Evolutionary conservation across 2,113 vertebrate genomes (phyloP).

Genomic region (Cololabis saira): DNA sequence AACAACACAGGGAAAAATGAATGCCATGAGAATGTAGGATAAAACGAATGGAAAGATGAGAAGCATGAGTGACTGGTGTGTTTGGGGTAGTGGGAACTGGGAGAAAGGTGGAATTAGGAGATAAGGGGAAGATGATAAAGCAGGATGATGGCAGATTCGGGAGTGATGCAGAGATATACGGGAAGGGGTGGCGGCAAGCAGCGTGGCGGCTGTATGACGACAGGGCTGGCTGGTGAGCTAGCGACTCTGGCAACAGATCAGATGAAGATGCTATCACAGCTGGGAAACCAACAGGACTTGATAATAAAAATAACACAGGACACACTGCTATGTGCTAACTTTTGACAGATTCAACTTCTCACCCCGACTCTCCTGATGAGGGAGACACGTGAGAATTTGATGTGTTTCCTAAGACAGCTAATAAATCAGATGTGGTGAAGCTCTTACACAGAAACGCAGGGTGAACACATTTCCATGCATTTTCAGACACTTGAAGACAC

Average conservation of each 20-base stretch:
- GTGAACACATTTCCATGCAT: constrained; percentile 34
- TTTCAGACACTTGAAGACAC: constrained; percentile 48
- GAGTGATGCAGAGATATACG: constrained; percentile 60
- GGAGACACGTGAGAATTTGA: constrained; percentile 38
- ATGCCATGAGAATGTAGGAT: constrained; percentile 41
- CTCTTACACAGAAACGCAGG: constrained; percentile 38
- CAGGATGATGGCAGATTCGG: constrained; percentile 68
- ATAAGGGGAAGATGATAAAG: constrained; percentile 75
- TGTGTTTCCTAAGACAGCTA: constrained; percentile 47
- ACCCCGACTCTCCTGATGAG: constrained; percentile 52
- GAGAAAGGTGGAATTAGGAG: constrained; percentile 74
- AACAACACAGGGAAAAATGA: constrained; percentile 39
- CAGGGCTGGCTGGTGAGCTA: constrained; percentile 51
- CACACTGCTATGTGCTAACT: constrained; percentile 56
- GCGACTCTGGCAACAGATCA: constrained; percentile 72
- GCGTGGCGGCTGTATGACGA: constrained; percentile 40
- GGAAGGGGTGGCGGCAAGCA: constrained; percentile 51
- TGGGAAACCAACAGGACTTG: constrained; percentile 65
- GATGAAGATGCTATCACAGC: constrained; percentile 78
- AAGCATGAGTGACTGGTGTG: constrained; percentile 60
- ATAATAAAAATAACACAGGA: constrained; percentile 74
- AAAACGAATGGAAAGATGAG: constrained; percentile 52
- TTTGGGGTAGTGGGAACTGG: constrained; percentile 56
- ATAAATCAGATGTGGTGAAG: constrained; percentile 28
- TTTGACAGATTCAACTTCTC: constrained; percentile 62